Base-by-base conservation (phyloP, 2,888 invertebrate species). In the Micropterix aruncella region DNA sequence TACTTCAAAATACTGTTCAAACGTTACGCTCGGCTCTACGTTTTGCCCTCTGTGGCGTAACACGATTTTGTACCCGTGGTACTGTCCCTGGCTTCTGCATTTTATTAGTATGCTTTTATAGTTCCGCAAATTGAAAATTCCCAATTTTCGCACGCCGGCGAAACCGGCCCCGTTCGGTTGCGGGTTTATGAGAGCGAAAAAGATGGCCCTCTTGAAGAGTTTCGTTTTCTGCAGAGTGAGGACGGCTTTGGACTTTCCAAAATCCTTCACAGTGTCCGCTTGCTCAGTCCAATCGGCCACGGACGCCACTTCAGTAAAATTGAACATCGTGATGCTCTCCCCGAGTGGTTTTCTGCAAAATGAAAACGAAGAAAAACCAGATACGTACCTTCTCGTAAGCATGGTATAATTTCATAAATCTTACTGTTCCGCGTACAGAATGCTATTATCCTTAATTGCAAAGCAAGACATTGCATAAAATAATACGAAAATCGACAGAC, bases 111-210 rank as follows among this genome's bases (percentile, higher is more conserved):
- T 57, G 48, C 66, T 65, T 1, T 62, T 60, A 51, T 64, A 68
- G 7, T 62, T 63, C 0, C 64, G 61, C 3, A 80, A 59, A 54
- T 80, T 59, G 45, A 75, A 66, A 16, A 61, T 55, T 5, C 63
- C 66, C 12, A 61, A 53, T n/a, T 66, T 70, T 48, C 74, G 59
- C 48, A 77, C 66, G 9, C 80, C 80, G 19, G 79, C 79, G 57
- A 80, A 80, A 1, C 79, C 77, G 16, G 80, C 80, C 1, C 80
- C 80, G 50, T 80, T 79, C 5, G 71, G 65, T 59, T 80, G 80
- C 2, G 80, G 80, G 55, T 79, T 80, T 16, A 80, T 55, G 41
- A 80, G 58, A 2, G 75, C 73, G 52, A 80, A 80, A 52, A 80
- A 74, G 52, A 80, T 63, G 1, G 75, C 80, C 55, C 77, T 59